phyloP scores from a whole-genome alignment of 2,888 invertebrate species.

The Phengaris arion region DNA sequence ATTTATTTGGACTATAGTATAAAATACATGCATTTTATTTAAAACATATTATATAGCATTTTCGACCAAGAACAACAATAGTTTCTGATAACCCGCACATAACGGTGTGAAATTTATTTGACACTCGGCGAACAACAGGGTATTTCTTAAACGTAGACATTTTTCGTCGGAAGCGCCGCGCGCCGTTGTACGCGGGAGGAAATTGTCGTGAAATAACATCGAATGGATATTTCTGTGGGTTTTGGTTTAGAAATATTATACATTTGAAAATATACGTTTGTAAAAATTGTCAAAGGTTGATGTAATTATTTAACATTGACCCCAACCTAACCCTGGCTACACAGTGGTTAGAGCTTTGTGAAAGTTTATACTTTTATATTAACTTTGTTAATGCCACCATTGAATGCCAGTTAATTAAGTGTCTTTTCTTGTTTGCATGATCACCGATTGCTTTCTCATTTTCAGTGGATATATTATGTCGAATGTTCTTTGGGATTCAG shows the following conservation, averaged over 20 bases:
- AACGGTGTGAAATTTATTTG: slow-evolving; percentile 17
- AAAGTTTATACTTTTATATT: too few relatives aligned
- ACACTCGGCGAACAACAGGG: neutral
- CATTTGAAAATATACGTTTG: neutral
- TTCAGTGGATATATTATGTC: too few relatives aligned
- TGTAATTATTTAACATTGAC: neutral
- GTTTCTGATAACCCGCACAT: slow-evolving; percentile 12
- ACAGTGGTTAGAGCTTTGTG: too few relatives aligned
- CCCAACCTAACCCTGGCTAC: too few relatives aligned
- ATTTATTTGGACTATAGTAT: too few relatives aligned
- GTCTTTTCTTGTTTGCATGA: too few relatives aligned
- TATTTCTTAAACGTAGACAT: slow-evolving; percentile 2
- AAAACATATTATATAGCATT: neutral
- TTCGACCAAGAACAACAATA: neutral
- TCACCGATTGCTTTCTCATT: too few relatives aligned
- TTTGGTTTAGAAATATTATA: neutral
- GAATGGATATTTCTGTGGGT: slow-evolving; percentile 3
- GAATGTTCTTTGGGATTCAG: too few relatives aligned
- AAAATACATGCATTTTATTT: neutral
- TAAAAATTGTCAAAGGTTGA: neutral
- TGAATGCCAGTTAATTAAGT: too few relatives aligned
- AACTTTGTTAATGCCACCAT: too few relatives aligned
- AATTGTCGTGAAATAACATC: slow-evolving; percentile 20
- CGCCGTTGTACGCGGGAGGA: neutral
- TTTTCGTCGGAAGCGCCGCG: slow-evolving; percentile 12